Percentiles rank a stretch among this genome's conserved stretches.
Conservation (phyloP, 2,113 vertebrate genomes). For the Dermatemys mawii region DNA sequence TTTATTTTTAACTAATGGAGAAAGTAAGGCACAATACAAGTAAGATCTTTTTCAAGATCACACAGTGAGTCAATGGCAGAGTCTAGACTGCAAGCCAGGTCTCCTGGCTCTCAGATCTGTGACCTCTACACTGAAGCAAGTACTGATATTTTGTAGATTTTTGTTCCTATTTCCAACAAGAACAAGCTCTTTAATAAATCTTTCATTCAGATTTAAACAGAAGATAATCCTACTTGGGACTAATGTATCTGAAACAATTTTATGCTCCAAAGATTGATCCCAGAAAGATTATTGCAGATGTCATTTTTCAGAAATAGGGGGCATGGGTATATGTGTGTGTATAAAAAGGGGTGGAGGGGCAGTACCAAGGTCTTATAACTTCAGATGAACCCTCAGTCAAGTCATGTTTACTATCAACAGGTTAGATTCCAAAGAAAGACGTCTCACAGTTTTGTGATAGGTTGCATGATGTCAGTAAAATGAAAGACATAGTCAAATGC, state of each 20-base stretch:
- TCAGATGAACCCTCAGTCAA: not conserved
- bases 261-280: not conserved
- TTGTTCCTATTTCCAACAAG: not conserved
- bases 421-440: not conserved
- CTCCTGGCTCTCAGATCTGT: not conserved
- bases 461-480: not conserved
- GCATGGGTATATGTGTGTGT: not conserved
- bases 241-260: not conserved
- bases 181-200: not conserved
- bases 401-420: not conserved
- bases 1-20: not conserved
- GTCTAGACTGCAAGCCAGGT: accelerated
- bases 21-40: not conserved
- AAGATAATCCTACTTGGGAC: not conserved
- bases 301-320: not conserved
- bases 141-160: not conserved
- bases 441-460: not conserved
- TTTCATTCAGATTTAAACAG: not conserved
- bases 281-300: not conserved
- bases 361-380: not conserved
- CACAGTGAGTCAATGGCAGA: accelerated
- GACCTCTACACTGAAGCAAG: not conserved
- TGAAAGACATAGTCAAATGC: accelerated
- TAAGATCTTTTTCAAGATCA: not conserved
- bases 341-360: not conserved